Conservation (phyloP, 2,888 invertebrate genomes). For the Patella ulyssiponensis region DNA sequence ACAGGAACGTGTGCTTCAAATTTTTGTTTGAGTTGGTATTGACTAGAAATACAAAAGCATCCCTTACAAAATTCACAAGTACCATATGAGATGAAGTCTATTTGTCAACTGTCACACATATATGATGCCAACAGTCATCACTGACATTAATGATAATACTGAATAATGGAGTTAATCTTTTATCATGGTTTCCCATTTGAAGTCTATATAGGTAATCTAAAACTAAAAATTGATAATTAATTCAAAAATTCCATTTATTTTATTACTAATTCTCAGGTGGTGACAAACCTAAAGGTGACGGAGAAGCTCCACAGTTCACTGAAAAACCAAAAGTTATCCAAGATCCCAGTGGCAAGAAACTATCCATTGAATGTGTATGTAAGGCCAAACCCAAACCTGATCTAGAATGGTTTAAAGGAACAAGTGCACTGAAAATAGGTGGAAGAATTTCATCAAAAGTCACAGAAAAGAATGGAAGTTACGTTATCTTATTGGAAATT, state of each 20-base stretch:
- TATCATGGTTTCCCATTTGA: too few relatives aligned
- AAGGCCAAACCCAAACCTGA: slow-evolving; percentile 92
- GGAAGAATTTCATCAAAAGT: slow-evolving; percentile 87
- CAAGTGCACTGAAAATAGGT: slow-evolving; percentile 84
- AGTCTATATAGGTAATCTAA: too few relatives aligned
- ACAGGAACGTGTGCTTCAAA: too few relatives aligned
- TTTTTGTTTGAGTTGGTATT: too few relatives aligned
- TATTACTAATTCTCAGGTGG: slow-evolving; percentile 22
- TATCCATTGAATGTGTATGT: slow-evolving; percentile 95
- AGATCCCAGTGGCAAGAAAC: slow-evolving; percentile 95
- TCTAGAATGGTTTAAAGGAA: slow-evolving; percentile 95
- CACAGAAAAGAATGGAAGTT: slow-evolving; percentile 85
- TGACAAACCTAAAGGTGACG: slow-evolving; percentile 42
- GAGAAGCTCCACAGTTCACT: slow-evolving; percentile 89
- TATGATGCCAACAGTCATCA: too few relatives aligned
- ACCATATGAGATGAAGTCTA: too few relatives aligned
- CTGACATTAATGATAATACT: too few relatives aligned
- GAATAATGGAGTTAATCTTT: too few relatives aligned
- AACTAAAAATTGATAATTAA: too few relatives aligned
- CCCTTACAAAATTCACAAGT: too few relatives aligned
- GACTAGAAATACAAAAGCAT: too few relatives aligned
- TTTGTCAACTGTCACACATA: too few relatives aligned
- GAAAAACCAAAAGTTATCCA: slow-evolving; percentile 99
- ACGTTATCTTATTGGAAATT: slow-evolving; percentile 86
- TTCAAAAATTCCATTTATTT: background rate